Percentiles rank a stretch among this genome's conserved stretches.
Evolutionary conservation across 2,888 invertebrate genomes (phyloP).

Genomic region (Papilio protenor): DNA sequence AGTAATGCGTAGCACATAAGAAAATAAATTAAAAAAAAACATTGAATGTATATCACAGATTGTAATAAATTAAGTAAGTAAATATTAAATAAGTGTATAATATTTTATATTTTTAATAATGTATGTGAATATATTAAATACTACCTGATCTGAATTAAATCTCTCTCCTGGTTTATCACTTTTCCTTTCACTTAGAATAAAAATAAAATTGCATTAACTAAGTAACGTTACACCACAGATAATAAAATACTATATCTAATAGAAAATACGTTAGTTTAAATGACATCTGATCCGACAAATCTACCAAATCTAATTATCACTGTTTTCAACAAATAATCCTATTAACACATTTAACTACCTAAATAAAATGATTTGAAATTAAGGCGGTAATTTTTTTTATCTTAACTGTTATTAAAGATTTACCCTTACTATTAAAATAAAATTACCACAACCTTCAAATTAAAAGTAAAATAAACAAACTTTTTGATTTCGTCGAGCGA

Average conservation of each 20-base stretch:
- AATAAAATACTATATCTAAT: conserved; percentile 52
- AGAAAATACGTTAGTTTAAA: conserved; percentile 49
- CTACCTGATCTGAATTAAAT: neutral
- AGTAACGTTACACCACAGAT: neutral
- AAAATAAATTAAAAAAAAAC: conserved; percentile 7
- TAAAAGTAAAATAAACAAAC: too few relatives aligned
- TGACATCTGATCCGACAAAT: conserved; percentile 2
- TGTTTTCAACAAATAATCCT: conserved; percentile 4
- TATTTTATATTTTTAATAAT: neutral
- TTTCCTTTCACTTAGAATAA: neutral
- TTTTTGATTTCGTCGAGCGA: neutral
- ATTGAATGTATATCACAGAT: conserved; percentile 31
- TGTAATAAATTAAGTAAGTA: neutral
- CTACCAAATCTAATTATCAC: conserved; percentile 11
- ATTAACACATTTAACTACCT: neutral
- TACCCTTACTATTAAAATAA: neutral
- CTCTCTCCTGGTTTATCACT: neutral
- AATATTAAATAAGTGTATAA: neutral
- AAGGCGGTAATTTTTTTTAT: neutral
- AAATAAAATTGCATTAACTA: neutral
- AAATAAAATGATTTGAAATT: neutral
- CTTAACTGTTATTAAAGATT: neutral
- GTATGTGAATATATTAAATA: neutral
- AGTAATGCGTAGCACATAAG: conserved; percentile 37
- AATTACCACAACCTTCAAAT: neutral